phyloP scores from a whole-genome alignment of 2,888 invertebrate genomes.

The Prosapia bicincta region DNA sequence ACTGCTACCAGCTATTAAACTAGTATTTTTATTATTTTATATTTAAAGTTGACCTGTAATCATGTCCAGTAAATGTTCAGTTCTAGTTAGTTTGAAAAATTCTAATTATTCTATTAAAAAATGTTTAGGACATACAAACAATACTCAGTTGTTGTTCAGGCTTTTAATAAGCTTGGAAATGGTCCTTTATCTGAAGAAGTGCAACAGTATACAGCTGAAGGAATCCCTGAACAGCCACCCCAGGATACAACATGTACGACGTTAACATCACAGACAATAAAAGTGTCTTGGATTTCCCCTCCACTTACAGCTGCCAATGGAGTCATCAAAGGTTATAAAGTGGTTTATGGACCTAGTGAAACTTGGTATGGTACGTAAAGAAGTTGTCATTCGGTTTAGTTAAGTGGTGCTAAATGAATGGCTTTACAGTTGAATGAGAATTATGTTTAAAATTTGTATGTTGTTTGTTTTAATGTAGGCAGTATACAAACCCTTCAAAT shows the following conservation, averaged over 20 bases:
- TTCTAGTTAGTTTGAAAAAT: no score
- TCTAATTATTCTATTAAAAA: no score
- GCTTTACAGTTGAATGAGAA: no score
- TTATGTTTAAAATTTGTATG: no score
- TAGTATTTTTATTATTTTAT: no score
- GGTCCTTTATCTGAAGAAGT: slow-evolving; percentile 88
- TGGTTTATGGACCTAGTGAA: slow-evolving; percentile 86
- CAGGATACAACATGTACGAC: slow-evolving; percentile 91
- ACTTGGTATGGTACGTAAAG: slow-evolving; percentile 81
- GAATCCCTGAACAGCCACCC: slow-evolving; percentile 87
- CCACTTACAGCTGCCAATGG: slow-evolving; percentile 90
- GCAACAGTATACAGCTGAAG: slow-evolving; percentile 91
- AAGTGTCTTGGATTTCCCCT: slow-evolving; percentile 93
- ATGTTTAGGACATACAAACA: slow-evolving; percentile 91
- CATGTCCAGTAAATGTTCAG: no score
- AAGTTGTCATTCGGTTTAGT: neutral
- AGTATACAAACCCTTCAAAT: no score
- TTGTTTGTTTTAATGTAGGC: no score
- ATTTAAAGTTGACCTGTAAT: no score
- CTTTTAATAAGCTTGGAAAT: slow-evolving; percentile 90
- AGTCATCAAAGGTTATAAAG: slow-evolving; percentile 93
- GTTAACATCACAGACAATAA: slow-evolving; percentile 88
- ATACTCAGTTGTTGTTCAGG: slow-evolving; percentile 93
- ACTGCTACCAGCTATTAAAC: no score
- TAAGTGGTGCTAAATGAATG: no score